Conservation (phyloP, 2,888 invertebrate species). For the Epinotia brunnichana region DNA sequence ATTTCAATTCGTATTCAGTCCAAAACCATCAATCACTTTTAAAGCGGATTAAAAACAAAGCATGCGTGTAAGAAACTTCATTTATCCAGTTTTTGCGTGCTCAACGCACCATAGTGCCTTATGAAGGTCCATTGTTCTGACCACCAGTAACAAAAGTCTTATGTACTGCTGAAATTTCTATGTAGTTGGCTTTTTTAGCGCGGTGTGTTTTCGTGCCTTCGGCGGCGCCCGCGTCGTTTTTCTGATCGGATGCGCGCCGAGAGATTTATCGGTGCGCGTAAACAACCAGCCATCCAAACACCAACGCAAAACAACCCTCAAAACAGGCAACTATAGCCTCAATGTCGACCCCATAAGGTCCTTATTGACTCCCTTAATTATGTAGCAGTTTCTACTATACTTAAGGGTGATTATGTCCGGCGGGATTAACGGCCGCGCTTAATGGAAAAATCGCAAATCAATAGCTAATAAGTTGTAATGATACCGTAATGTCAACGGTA, state of each 20-base stretch:
- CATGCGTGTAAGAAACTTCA: slow-evolving; percentile 38
- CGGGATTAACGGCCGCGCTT: slow-evolving; percentile 45
- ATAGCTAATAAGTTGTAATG: slow-evolving; percentile 42
- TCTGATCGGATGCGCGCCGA: slow-evolving; percentile 34
- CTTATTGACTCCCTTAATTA: not conserved
- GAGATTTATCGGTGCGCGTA: slow-evolving; percentile 51
- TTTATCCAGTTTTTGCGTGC: slow-evolving; percentile 43
- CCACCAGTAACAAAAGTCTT: slow-evolving; percentile 4
- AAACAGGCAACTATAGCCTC: not conserved
- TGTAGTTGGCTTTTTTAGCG: not conserved
- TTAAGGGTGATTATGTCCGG: slow-evolving; percentile 50
- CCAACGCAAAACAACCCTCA: slow-evolving; percentile 1
- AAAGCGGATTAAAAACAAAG: slow-evolving; percentile 35
- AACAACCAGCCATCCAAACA: slow-evolving; percentile 46
- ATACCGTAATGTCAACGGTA: slow-evolving; percentile 40
- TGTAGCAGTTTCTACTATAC: slow-evolving; percentile 33
- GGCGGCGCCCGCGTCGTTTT: slow-evolving; percentile 42
- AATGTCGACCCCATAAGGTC: not conserved
- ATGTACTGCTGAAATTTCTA: not conserved
- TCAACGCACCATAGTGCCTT: slow-evolving; percentile 40
- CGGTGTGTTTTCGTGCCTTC: slow-evolving; percentile 18
- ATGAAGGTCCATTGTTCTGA: slow-evolving; percentile 46
- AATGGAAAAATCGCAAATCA: slow-evolving; percentile 49
- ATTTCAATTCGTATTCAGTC: slow-evolving; percentile 22
- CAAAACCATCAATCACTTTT: slow-evolving; percentile 23